Conservation (phyloP, 2,113 vertebrate genomes). For the Falco punctatus region DNA sequence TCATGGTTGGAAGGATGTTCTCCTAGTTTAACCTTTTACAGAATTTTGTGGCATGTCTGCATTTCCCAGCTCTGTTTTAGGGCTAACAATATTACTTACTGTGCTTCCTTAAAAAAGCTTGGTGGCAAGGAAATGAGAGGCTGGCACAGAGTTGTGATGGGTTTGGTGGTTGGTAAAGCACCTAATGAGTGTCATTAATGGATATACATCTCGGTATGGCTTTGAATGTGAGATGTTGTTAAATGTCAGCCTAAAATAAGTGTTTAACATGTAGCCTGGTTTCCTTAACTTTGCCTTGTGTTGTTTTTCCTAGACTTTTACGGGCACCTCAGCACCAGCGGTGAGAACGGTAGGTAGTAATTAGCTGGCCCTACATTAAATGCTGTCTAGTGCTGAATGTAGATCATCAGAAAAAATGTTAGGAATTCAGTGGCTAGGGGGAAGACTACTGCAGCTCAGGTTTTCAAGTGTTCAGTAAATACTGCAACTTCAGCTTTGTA, state of each 20-base stretch:
- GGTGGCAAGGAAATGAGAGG: neutral
- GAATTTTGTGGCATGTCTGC: fast-evolving
- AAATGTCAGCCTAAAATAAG: neutral
- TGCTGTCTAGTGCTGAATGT: conserved; percentile 41
- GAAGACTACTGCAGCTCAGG: neutral
- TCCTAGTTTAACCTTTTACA: neutral
- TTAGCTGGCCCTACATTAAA: conserved; percentile 44
- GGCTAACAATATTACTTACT: fast-evolving
- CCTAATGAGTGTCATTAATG: neutral
- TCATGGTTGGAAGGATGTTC: neutral
- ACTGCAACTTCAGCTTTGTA: neutral
- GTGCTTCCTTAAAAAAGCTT: neutral
- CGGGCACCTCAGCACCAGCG: conserved; percentile 35
- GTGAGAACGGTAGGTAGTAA: conserved; percentile 66
- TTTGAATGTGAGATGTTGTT: neutral
- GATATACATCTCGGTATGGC: neutral
- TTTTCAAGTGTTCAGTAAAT: too few relatives aligned
- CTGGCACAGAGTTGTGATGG: neutral
- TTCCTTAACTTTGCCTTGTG: conserved; percentile 53
- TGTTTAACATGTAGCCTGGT: neutral
- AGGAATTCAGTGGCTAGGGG: conserved; percentile 35
- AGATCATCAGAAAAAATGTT: conserved; percentile 27
- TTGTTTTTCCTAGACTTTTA: conserved; percentile 67
- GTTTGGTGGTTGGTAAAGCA: neutral
- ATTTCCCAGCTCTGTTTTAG: neutral